Conservation (phyloP, 1,140 invertebrate genomes). For the Gonioctena quinquepunctata region DNA sequence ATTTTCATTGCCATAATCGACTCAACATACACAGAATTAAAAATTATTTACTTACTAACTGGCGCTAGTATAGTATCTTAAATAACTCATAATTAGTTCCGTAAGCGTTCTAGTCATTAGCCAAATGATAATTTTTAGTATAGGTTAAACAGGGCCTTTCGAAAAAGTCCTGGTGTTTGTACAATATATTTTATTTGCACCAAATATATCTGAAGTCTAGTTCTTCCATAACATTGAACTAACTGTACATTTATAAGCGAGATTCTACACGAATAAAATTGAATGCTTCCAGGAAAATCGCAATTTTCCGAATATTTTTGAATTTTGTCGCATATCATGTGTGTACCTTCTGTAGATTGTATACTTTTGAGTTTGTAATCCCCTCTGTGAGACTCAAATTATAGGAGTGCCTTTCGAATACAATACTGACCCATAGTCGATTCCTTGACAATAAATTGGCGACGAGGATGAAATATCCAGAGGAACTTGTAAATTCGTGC, state of each 20-base stretch:
- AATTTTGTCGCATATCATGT: not conserved
- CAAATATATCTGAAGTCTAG: not conserved
- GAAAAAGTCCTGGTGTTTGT: too few relatives aligned
- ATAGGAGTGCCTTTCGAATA: constrained; percentile 48
- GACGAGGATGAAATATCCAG: not conserved
- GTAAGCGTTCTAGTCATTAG: constrained; percentile 48
- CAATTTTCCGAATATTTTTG: not conserved
- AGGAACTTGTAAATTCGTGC: not conserved
- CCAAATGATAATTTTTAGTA: constrained; percentile 39
- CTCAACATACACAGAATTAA: too few relatives aligned
- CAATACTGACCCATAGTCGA: constrained; percentile 26
- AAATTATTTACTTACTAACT: too few relatives aligned
- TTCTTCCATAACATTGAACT: constrained; percentile 19
- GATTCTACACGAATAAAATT: too few relatives aligned
- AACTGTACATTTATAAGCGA: constrained; percentile 2
- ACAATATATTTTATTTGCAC: constrained; percentile 15
- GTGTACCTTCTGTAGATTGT: not conserved
- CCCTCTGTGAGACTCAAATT: constrained; percentile 34
- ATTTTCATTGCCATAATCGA: not conserved
- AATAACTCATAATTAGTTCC: constrained; percentile 19
- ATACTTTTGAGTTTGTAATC: constrained; percentile 18
- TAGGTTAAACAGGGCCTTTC: not conserved
- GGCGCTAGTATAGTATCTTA: constrained; percentile 1
- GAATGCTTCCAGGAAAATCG: not conserved
- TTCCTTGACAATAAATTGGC: not conserved